A percentile compares a stretch with the other conserved stretches of the same genome.
phyloP scores from a whole-genome alignment of 1,140 invertebrate species.

The Helicoverpa zea region DNA sequence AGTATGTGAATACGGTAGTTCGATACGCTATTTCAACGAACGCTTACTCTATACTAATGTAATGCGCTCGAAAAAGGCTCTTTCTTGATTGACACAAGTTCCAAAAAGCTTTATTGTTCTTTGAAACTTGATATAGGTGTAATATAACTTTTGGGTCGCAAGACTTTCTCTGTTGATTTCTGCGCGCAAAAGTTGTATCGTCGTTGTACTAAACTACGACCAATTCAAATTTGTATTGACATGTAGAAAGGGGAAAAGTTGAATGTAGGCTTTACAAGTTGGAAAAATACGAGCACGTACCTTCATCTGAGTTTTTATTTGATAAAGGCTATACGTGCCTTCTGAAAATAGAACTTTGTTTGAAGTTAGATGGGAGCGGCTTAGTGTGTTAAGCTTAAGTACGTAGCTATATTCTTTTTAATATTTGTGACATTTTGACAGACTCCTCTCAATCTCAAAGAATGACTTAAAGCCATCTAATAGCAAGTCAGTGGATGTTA shows the following conservation, averaged over 20 bases:
- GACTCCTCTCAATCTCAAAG: too few relatives aligned
- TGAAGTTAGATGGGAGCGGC: too few relatives aligned
- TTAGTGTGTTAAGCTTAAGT: too few relatives aligned
- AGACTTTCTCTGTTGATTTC: slow-evolving; percentile 50
- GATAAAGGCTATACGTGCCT: slow-evolving; percentile 6
- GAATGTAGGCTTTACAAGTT: slow-evolving; percentile 21
- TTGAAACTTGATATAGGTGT: slow-evolving; percentile 56
- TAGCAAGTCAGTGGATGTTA: background rate
- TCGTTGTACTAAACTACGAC: slow-evolving; percentile 32
- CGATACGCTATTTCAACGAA: background rate
- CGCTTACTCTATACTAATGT: slow-evolving; percentile 1
- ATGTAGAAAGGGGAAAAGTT: slow-evolving; percentile 31
- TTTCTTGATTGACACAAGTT: slow-evolving; percentile 55
- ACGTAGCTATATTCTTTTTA: too few relatives aligned
- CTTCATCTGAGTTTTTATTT: slow-evolving; percentile 15
- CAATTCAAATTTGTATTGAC: slow-evolving; percentile 50
- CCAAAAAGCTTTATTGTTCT: slow-evolving; percentile 49
- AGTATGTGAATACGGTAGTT: background rate
- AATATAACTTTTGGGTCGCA: slow-evolving; percentile 62
- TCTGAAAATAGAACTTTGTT: background rate
- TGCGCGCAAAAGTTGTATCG: slow-evolving; percentile 54
- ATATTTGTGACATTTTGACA: too few relatives aligned
- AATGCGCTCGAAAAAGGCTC: slow-evolving; percentile 31
- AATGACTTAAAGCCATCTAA: background rate
- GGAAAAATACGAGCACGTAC: slow-evolving; percentile 34